Conservation (phyloP, 2,888 invertebrate genomes). For the Lathronympha strigana region DNA sequence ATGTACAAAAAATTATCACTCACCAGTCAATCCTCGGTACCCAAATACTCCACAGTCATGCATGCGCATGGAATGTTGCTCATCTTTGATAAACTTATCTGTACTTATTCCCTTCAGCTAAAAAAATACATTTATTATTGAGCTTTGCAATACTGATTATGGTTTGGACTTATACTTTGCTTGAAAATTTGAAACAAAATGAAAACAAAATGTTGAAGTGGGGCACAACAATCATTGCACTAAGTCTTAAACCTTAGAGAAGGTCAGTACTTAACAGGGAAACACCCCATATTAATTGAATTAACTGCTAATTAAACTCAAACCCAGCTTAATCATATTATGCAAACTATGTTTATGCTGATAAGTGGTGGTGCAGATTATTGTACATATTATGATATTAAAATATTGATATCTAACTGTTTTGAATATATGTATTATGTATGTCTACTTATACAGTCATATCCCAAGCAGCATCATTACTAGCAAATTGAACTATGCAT, state of each 20-base stretch:
- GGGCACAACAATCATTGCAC: too few species aligned
- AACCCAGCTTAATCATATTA: neutral
- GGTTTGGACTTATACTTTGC: too few species aligned
- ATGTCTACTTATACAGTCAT: too few species aligned
- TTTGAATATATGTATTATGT: too few species aligned
- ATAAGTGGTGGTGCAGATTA: neutral
- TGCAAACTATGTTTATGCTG: neutral
- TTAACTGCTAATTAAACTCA: neutral
- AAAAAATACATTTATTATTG: constrained; percentile 47
- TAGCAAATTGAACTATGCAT: too few species aligned
- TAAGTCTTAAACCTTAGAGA: neutral
- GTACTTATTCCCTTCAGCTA: constrained; percentile 90
- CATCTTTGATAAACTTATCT: constrained; percentile 89
- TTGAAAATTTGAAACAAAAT: too few species aligned
- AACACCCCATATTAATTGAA: neutral
- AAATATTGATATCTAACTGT: too few species aligned
- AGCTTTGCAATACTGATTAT: neutral
- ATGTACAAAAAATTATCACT: constrained; percentile 42
- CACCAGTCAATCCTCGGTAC: constrained; percentile 90
- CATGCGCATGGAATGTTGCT: constrained; percentile 88
- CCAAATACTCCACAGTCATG: constrained; percentile 91
- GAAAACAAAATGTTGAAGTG: neutral
- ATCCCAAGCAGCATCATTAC: too few species aligned
- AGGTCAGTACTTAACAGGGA: neutral
- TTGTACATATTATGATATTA: too few species aligned